Percentiles rank a stretch among this genome's conserved stretches.
Evolutionary conservation across 2,113 vertebrate genomes (phyloP).

Genomic region (Psophia crepitans): DNA sequence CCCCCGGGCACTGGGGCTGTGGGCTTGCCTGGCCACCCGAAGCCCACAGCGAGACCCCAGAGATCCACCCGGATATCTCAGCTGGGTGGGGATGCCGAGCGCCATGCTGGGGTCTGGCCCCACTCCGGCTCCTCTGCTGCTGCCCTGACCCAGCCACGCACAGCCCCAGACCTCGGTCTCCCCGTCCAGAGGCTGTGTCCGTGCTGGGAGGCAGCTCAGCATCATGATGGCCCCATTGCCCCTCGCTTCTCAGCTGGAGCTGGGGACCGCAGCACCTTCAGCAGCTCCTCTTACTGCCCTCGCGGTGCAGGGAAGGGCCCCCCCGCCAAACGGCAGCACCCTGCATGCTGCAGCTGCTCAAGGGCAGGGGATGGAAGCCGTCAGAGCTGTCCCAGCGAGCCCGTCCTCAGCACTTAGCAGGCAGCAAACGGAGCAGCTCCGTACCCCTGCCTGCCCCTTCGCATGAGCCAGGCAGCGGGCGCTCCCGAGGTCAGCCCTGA

Average conservation of each 20-base stretch:
- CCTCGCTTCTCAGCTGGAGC: background rate
- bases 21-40: too few species aligned
- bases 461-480: fast-evolving
- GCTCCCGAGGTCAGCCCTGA: background rate
- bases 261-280: background rate
- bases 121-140: background rate
- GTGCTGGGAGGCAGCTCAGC: background rate
- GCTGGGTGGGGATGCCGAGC: background rate
- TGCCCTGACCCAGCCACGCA: background rate
- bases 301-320: background rate
- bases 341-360: background rate
- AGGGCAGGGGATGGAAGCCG: background rate
- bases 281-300: background rate
- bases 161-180: background rate
- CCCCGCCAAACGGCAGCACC: background rate
- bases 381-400: background rate
- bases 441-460: background rate
- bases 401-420: background rate
- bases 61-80: background rate
- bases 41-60: too few species aligned
- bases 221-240: fast-evolving
- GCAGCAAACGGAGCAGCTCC: background rate
- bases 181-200: fast-evolving
- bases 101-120: background rate
- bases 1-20: too few species aligned